phyloP scores from a whole-genome alignment of 2,113 vertebrate species.

The Stigmatopora nigra region DNA sequence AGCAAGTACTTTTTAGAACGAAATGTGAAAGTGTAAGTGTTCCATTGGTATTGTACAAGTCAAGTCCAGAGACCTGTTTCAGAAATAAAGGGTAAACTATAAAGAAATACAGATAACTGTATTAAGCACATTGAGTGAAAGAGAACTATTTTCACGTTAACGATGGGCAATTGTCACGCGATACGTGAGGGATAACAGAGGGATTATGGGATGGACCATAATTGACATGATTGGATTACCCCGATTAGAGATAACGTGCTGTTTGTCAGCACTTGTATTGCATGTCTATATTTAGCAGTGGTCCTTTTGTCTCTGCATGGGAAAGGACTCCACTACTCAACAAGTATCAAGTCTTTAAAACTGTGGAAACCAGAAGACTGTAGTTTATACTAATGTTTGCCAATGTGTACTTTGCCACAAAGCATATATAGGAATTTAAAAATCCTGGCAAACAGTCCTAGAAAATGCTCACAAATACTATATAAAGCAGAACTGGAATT shows the following conservation, averaged over 20 bases:
- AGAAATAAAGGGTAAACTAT: no score
- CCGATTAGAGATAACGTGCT: constrained; percentile 35
- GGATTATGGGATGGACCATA: constrained; percentile 39
- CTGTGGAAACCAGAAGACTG: not conserved
- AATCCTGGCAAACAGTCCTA: not conserved
- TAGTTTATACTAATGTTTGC: not conserved
- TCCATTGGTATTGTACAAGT: no score
- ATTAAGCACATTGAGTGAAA: not conserved
- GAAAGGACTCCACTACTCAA: not conserved
- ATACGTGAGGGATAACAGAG: constrained; percentile 15
- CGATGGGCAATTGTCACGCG: not conserved
- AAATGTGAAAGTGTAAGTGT: no score
- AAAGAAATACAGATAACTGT: no score
- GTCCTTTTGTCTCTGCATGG: constrained; percentile 6
- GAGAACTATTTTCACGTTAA: not conserved
- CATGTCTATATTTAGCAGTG: constrained; percentile 11
- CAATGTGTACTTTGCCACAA: not conserved
- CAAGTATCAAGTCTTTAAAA: not conserved
- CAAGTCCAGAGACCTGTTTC: no score
- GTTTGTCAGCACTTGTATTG: constrained; percentile 28
- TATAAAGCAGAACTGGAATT: not conserved
- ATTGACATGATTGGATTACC: constrained; percentile 41
- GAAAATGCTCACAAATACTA: not conserved
- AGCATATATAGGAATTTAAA: not conserved
- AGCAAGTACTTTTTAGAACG: no score